phyloP scores from a whole-genome alignment of 2,888 invertebrate genomes.

The Molanna angustata region DNA sequence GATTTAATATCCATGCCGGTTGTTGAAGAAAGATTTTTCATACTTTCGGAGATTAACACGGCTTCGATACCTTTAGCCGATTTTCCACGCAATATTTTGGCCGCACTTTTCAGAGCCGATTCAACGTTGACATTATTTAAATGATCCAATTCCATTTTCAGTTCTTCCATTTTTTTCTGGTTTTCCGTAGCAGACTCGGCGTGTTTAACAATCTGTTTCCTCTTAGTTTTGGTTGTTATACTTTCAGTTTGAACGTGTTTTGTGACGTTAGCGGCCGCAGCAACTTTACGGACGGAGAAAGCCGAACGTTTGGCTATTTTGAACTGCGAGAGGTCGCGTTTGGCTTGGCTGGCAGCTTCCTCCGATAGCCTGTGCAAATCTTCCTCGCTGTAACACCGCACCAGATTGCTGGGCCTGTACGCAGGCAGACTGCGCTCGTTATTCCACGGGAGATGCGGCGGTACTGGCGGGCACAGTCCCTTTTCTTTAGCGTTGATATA shows the following conservation, averaged over 20 bases:
- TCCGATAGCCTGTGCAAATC: slow-evolving; percentile 66
- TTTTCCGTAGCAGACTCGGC: slow-evolving; percentile 46
- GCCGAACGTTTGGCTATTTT: slow-evolving; percentile 59
- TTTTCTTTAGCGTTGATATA: slow-evolving; percentile 70
- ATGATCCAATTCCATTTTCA: slow-evolving; percentile 44
- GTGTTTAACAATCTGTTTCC: slow-evolving; percentile 47
- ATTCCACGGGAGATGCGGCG: slow-evolving; percentile 72
- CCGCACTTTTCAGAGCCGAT: slow-evolving; percentile 53
- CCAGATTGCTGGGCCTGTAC: slow-evolving; percentile 62
- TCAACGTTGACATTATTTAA: slow-evolving; percentile 48
- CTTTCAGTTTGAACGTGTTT: slow-evolving; percentile 62
- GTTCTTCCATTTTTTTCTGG: slow-evolving; percentile 43
- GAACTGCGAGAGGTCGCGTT: slow-evolving; percentile 61
- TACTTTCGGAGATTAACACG: slow-evolving; percentile 59
- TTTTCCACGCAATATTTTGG: slow-evolving; percentile 66
- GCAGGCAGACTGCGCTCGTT: slow-evolving; percentile 67
- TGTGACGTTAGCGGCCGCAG: slow-evolving; percentile 60
- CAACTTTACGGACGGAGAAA: slow-evolving; percentile 61
- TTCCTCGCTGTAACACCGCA: slow-evolving; percentile 64
- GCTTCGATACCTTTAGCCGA: slow-evolving; percentile 72
- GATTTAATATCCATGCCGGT: slow-evolving; percentile 45
- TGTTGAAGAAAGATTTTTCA: slow-evolving; percentile 53
- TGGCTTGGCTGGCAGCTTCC: slow-evolving; percentile 67
- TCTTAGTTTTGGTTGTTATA: slow-evolving; percentile 49
- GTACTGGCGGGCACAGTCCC: slow-evolving; percentile 41